These are phyloP conservation scores for Pseudoips prasinana DNA, from an alignment of 2,888 invertebrate genomes.

Conservation along the genomic window DNA sequence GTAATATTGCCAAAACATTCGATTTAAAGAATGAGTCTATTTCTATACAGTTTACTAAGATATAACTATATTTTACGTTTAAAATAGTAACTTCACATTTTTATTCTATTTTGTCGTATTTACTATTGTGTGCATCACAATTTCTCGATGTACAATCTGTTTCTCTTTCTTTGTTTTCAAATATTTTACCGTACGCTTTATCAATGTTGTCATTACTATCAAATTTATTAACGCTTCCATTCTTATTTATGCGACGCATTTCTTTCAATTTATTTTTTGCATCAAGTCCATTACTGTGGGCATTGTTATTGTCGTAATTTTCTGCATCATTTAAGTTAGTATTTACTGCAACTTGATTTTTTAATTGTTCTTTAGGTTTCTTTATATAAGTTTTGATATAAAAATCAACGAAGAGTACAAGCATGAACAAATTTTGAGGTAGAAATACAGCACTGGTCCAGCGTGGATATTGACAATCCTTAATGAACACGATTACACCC, in stretches of 20 bases:
- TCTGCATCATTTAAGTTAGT: neutral
- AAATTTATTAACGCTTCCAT: too few species aligned
- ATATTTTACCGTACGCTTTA: too few species aligned
- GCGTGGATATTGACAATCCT: slow-evolving; percentile 82
- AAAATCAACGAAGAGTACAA: slow-evolving; percentile 85
- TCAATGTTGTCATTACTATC: too few species aligned
- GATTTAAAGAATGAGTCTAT: too few species aligned
- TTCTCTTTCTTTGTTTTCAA: too few species aligned
- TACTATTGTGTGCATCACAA: too few species aligned
- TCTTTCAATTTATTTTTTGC: neutral
- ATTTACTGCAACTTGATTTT: neutral
- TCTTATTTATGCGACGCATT: neutral
- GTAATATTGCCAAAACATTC: too few species aligned
- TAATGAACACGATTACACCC: slow-evolving; percentile 58
- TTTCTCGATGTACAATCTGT: too few species aligned
- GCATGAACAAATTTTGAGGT: slow-evolving; percentile 85
- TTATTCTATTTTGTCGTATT: too few species aligned
- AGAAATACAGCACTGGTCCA: slow-evolving; percentile 77
- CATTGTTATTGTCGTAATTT: neutral
- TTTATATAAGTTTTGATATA: slow-evolving; percentile 83
- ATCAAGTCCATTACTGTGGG: neutral
- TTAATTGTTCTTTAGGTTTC: slow-evolving; percentile 38
- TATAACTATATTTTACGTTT: too few species aligned
- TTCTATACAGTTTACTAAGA: too few species aligned
- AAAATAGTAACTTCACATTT: too few species aligned